These are phyloP conservation scores for Hypena proboscidalis DNA, from an alignment of 2,888 invertebrate species.

Conservation along the genomic window DNA sequence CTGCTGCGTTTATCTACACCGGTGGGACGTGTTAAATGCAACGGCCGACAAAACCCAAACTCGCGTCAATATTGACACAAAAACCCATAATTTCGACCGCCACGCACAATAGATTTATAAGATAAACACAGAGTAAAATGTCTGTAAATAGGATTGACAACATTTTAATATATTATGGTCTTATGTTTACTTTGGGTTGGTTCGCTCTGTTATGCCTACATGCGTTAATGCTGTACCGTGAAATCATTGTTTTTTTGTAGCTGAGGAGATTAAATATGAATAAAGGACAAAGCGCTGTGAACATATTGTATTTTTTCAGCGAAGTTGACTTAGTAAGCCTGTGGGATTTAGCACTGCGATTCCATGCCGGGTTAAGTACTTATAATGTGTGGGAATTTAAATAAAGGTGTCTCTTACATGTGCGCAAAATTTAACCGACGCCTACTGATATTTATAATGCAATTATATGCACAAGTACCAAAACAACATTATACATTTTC, in stretches of 20 bases:
- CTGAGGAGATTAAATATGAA: conserved; percentile 81
- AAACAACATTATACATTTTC: no score
- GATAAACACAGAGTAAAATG: conserved; percentile 84
- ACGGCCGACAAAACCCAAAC: conserved; percentile 73
- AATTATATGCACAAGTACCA: conserved; percentile 15
- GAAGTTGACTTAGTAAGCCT: conserved; percentile 71
- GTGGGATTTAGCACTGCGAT: conserved; percentile 67
- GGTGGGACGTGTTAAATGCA: conserved; percentile 83
- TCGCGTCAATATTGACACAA: conserved; percentile 80
- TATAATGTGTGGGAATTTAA: conserved; percentile 59
- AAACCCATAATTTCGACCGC: conserved; percentile 84
- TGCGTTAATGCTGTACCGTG: conserved; percentile 84
- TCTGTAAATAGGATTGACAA: conserved; percentile 84
- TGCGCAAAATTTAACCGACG: conserved; percentile 9
- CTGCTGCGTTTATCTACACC: conserved; percentile 50
- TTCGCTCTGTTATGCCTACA: conserved; percentile 81
- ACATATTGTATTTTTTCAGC: conserved; percentile 67
- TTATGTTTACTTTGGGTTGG: conserved; percentile 78
- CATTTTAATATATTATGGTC: conserved; percentile 84
- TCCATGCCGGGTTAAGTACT: conserved; percentile 62
- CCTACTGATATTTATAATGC: no score
- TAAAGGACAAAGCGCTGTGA: conserved; percentile 78
- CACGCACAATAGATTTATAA: conserved; percentile 84
- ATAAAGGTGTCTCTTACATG: conserved; percentile 32
- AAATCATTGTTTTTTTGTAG: conserved; percentile 84